phyloP scores from a whole-genome alignment of 2,113 vertebrate genomes.

The Eretmochelys imbricata region DNA sequence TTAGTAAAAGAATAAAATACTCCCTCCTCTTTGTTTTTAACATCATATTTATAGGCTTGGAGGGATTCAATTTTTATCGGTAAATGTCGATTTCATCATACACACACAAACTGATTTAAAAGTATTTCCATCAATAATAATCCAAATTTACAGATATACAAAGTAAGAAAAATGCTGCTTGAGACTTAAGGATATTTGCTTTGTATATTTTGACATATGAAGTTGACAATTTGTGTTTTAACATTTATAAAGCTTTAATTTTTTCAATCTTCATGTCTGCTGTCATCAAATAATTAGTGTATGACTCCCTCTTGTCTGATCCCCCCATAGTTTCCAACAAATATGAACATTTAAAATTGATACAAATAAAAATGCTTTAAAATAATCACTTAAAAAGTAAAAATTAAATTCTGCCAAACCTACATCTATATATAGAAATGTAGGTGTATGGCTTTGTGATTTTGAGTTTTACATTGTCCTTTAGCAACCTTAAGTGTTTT shows the following conservation, averaged over 20 bases:
- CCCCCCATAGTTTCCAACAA: not conserved
- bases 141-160: not conserved
- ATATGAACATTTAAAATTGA: not conserved
- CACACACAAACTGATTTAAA: not conserved
- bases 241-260: not conserved
- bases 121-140: not conserved
- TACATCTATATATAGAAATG: not conserved
- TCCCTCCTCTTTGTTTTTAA: not conserved
- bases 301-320: not conserved
- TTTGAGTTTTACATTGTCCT: conserved; percentile 1
- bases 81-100: not conserved
- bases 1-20: not conserved
- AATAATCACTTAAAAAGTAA: not conserved
- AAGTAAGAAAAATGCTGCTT: not conserved
- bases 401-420: not conserved
- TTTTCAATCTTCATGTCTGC: not conserved
- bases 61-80: not conserved
- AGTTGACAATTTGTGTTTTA: not conserved
- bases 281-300: not conserved
- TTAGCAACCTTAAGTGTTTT: conserved; percentile 31
- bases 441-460: not conserved
- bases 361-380: not conserved
- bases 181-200: not conserved
- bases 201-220: not conserved
- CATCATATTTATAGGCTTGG: not conserved